Conservation (phyloP, 1,140 invertebrate species). For the Drosophila ambigua region DNA sequence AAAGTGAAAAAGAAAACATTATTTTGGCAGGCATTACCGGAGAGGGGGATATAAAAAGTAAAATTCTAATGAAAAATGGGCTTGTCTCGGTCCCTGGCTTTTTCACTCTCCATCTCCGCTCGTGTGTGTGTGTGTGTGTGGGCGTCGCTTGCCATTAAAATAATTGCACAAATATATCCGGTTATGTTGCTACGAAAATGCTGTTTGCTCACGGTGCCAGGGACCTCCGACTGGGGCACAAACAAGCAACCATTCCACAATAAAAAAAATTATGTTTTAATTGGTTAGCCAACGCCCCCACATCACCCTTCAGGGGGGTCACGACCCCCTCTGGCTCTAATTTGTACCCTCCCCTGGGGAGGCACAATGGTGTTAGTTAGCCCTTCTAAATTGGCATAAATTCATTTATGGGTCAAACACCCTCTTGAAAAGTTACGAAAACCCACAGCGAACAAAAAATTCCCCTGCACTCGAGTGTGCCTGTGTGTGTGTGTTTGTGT, state of each 20-base stretch:
- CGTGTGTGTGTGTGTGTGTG: constrained; percentile 7
- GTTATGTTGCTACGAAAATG: constrained; percentile 27
- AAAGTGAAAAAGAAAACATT: constrained; percentile 33
- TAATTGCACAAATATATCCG: constrained; percentile 54
- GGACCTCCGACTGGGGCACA: constrained; percentile 12
- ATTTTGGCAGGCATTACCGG: constrained; percentile 8
- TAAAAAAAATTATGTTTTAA: constrained; percentile 46
- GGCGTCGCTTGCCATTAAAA: constrained; percentile 35
- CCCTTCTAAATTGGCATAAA: constrained; percentile 67
- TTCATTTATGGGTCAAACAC: constrained; percentile 78
- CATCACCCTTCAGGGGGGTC: too few species aligned
- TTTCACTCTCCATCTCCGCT: neutral
- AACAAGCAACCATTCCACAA: constrained; percentile 41
- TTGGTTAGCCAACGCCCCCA: constrained; percentile 36
- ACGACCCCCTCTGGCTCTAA: neutral
- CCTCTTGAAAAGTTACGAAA: constrained; percentile 40
- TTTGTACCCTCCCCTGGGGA: constrained; percentile 2
- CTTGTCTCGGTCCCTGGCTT: constrained; percentile 9
- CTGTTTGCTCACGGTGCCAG: neutral
- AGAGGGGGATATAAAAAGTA: constrained; percentile 5
- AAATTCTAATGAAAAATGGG: constrained; percentile 27
- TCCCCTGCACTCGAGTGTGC: constrained; percentile 27
- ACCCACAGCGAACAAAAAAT: constrained; percentile 5
- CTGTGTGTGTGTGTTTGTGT: constrained; percentile 26
- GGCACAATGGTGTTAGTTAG: constrained; percentile 24